Evolutionary conservation across 2,113 vertebrate species (phyloP).

Genomic region (Gnathonemus longibarbis): DNA sequence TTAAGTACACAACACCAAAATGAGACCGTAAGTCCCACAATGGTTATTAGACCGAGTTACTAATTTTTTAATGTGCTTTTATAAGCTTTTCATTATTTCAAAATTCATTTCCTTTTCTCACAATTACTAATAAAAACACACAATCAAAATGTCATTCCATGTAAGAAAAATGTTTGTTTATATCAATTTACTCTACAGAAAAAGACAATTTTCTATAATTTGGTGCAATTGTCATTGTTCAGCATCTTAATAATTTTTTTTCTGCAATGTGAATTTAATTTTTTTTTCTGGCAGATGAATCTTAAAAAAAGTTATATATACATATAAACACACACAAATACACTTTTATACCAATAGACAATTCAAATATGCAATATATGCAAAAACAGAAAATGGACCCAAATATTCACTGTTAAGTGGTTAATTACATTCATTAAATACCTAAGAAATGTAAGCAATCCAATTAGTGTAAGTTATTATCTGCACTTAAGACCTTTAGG

Average conservation of each 20-base stretch:
- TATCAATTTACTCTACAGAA: not conserved
- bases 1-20: not conserved
- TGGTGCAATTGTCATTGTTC: not conserved
- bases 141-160: not conserved
- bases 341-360: not conserved
- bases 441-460: not conserved
- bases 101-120: not conserved
- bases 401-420: not conserved
- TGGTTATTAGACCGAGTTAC: not conserved
- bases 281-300: not conserved
- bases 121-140: not conserved
- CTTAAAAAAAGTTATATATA: not conserved
- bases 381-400: not conserved
- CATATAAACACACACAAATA: not conserved
- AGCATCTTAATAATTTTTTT: not conserved
- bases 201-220: not conserved
- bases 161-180: not conserved
- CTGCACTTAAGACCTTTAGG: not conserved
- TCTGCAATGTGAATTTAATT: not conserved
- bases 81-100: not conserved
- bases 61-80: not conserved
- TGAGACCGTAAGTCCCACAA: not conserved
- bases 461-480: not conserved
- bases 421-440: not conserved
- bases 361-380: not conserved